Percentiles rank a stretch among this genome's conserved stretches.
Conservation (phyloP, 2,888 invertebrate species). For the Azorinus chamasolen region DNA sequence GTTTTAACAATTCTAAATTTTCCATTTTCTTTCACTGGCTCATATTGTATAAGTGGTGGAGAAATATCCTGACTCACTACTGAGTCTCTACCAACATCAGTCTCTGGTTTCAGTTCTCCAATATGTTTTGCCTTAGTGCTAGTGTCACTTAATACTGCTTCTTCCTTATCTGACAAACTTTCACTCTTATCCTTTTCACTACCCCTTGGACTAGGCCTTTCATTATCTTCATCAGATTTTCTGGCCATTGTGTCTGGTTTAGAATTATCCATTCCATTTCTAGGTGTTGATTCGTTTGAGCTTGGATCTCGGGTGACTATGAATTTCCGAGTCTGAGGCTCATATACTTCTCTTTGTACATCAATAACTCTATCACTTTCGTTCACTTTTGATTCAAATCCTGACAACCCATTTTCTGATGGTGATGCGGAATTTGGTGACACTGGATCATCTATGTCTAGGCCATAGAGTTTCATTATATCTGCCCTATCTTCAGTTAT, state of each 20-base stretch:
- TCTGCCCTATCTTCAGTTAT: slow-evolving; percentile 40
- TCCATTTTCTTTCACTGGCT: slow-evolving; percentile 58
- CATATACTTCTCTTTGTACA: slow-evolving; percentile 60
- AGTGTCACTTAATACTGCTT: not conserved
- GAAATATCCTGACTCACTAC: slow-evolving; percentile 16
- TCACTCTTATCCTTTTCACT: not conserved
- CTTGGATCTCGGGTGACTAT: slow-evolving; percentile 52
- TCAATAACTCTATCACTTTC: slow-evolving; percentile 27
- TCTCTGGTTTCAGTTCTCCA: not conserved
- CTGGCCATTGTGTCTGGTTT: not conserved
- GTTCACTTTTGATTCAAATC: slow-evolving; percentile 17
- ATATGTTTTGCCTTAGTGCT: slow-evolving; percentile 2
- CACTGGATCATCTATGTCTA: slow-evolving; percentile 39
- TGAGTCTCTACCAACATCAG: not conserved
- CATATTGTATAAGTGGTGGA: slow-evolving; percentile 58
- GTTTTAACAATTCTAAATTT: slow-evolving; percentile 63
- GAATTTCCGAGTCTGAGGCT: slow-evolving; percentile 53
- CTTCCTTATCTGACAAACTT: not conserved
- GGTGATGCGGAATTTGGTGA: slow-evolving; percentile 55
- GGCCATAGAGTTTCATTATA: slow-evolving; percentile 54
- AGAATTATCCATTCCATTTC: slow-evolving; percentile 19
- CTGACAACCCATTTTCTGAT: slow-evolving; percentile 27
- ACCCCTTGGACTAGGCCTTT: not conserved
- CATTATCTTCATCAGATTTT: slow-evolving; percentile 5
- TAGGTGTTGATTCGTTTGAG: slow-evolving; percentile 57